Evolutionary conservation across 2,113 vertebrate species (phyloP).

Genomic region (Ictalurus furcatus): DNA sequence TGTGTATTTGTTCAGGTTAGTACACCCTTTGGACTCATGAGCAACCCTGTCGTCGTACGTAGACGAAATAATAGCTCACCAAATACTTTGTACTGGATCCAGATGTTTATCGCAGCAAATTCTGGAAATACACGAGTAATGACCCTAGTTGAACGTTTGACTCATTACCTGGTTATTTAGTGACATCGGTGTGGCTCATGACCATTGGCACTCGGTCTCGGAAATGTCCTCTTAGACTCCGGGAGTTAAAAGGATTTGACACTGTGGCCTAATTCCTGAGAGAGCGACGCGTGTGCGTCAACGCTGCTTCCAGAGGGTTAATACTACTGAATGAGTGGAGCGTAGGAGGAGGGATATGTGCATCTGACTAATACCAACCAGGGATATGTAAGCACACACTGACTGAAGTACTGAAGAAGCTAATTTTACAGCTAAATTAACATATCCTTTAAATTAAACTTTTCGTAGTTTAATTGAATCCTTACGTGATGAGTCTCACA

Average conservation of each 20-base stretch:
- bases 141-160: not conserved
- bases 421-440: not conserved
- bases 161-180: not conserved
- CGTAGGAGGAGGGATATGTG: not conserved
- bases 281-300: not conserved
- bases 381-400: not conserved
- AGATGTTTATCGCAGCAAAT: not conserved
- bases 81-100: not conserved
- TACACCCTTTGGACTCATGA: not conserved
- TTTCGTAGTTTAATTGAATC: not conserved
- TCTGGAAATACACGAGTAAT: not conserved
- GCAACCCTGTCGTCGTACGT: not conserved
- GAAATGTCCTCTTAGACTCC: conserved; percentile 9
- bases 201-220: not conserved
- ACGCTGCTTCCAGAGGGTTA: conserved; percentile 28
- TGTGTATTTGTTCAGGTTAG: not conserved
- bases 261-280: conserved; percentile 25
- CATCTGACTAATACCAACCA: conserved; percentile 33
- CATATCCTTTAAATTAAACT: not conserved
- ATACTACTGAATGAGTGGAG: conserved; percentile 55
- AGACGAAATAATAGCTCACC: not conserved
- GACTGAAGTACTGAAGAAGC: too few relatives aligned
- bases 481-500: not conserved
- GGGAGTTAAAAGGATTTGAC: not conserved
- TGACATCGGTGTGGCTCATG: not conserved